These are phyloP conservation scores for Ridgeia piscesae DNA, from an alignment of 1,140 invertebrate genomes.

Conservation along the genomic window DNA sequence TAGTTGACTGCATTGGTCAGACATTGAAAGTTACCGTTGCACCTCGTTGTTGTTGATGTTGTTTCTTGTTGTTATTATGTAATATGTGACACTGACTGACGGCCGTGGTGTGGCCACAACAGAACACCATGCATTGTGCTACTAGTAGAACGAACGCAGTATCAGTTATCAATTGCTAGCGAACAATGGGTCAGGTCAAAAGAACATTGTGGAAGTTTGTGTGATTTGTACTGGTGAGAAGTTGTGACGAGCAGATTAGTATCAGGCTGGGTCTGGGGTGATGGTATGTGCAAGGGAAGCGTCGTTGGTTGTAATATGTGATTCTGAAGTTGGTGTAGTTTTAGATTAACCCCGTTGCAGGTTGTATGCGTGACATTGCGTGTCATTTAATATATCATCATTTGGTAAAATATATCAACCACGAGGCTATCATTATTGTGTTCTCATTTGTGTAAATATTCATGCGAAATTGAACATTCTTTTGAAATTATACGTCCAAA, in stretches of 20 bases:
- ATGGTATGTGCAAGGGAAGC: not conserved
- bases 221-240: not conserved
- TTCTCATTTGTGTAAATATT: not conserved
- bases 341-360: not conserved
- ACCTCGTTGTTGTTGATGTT: constrained; percentile 5
- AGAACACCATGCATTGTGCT: not conserved
- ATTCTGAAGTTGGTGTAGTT: not conserved
- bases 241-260: not conserved
- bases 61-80: not conserved
- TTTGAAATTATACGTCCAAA: not conserved
- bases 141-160: not conserved
- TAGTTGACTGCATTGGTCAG: not conserved
- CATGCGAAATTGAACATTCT: not conserved
- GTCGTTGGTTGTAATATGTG: not conserved
- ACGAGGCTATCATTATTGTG: not conserved
- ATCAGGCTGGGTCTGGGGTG: not conserved
- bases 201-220: not conserved
- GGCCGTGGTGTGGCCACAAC: not conserved
- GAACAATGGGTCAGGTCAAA: not conserved
- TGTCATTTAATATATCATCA: not conserved
- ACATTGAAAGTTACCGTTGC: not conserved
- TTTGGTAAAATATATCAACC: not conserved
- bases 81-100: not conserved
- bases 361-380: not conserved
- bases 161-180: not conserved